A percentile compares a stretch with the other conserved stretches of the same genome.
Evolutionary conservation across 1,140 invertebrate genomes (phyloP).

Genomic region (Heterodera schachtii): DNA sequence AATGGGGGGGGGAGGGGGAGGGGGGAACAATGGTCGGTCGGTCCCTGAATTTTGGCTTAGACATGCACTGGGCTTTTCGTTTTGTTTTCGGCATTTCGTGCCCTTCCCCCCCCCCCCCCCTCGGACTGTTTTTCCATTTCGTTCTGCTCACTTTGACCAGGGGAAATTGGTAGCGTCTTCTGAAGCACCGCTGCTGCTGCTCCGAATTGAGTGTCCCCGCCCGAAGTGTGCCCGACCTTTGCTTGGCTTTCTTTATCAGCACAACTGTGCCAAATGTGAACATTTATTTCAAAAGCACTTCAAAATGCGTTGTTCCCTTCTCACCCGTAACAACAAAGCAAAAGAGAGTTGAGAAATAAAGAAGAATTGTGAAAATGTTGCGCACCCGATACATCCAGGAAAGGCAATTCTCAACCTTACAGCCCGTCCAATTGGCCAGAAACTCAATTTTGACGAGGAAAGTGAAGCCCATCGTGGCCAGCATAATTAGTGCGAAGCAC

Average conservation of each 20-base stretch:
- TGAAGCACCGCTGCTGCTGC: constrained; percentile 12
- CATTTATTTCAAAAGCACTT: too few relatives aligned
- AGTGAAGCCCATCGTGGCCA: constrained; percentile 31
- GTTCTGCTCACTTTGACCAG: constrained; percentile 6
- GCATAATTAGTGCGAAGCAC: constrained; percentile 25
- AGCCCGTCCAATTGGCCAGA: constrained; percentile 33
- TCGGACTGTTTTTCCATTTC: too few relatives aligned
- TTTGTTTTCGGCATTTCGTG: background rate
- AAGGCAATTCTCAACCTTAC: constrained; percentile 33
- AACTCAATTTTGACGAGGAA: constrained; percentile 28
- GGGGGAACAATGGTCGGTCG: too few relatives aligned
- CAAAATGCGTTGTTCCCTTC: too few relatives aligned
- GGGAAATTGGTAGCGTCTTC: constrained; percentile 24
- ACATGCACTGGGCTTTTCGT: background rate
- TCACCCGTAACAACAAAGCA: constrained; percentile 31
- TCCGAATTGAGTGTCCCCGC: background rate
- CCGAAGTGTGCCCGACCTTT: constrained; percentile 13
- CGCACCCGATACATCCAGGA: constrained; percentile 29
- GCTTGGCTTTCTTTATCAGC: constrained; percentile 20
- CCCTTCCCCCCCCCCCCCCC: background rate
- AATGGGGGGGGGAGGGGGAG: too few relatives aligned
- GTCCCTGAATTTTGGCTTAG: too few relatives aligned
- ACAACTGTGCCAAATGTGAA: background rate
- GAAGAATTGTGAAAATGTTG: constrained; percentile 24
- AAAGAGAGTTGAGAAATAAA: constrained; percentile 22